Evolutionary conservation across 1,140 invertebrate genomes (phyloP).

Genomic region (Hylyphantes graminicola): DNA sequence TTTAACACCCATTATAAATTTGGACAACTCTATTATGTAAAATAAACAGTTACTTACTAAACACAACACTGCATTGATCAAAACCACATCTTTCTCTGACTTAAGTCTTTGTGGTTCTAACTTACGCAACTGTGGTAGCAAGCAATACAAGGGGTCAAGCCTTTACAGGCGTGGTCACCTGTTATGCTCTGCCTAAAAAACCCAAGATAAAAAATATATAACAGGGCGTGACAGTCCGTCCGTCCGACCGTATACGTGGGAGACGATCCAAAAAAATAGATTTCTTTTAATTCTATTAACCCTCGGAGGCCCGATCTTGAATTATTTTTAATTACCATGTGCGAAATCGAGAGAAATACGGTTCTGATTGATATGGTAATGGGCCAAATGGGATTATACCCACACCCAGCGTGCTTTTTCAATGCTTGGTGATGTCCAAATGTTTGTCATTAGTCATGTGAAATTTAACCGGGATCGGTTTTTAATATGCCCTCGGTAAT

Average conservation of each 20-base stretch:
- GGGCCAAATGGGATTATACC: constrained; percentile 1
- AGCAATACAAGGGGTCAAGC: neutral
- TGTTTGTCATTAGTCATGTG: constrained; percentile 13
- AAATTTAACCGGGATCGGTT: neutral
- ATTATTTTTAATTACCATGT: constrained; percentile 38
- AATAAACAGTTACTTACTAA: too few species aligned
- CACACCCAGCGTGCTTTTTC: constrained; percentile 20
- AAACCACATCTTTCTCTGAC: too few species aligned
- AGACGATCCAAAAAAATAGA: constrained; percentile 8
- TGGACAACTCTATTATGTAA: too few species aligned
- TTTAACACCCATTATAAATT: too few species aligned
- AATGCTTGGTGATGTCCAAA: neutral
- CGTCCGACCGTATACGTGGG: neutral
- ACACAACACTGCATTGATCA: too few species aligned
- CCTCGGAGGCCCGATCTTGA: constrained; percentile 9
- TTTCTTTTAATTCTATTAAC: constrained; percentile 40
- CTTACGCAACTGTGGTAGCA: too few species aligned
- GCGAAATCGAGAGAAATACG: neutral
- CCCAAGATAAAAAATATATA: constrained; percentile 1
- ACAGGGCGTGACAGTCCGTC: constrained; percentile 2
- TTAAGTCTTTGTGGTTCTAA: too few species aligned
- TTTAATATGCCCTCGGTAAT: too few species aligned
- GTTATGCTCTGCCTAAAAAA: neutral
- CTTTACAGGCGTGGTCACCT: constrained; percentile 17
- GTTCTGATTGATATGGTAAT: constrained; percentile 46